Evolutionary conservation across 2,888 invertebrate species (phyloP).

Genomic region (Podotricha telesiphe): DNA sequence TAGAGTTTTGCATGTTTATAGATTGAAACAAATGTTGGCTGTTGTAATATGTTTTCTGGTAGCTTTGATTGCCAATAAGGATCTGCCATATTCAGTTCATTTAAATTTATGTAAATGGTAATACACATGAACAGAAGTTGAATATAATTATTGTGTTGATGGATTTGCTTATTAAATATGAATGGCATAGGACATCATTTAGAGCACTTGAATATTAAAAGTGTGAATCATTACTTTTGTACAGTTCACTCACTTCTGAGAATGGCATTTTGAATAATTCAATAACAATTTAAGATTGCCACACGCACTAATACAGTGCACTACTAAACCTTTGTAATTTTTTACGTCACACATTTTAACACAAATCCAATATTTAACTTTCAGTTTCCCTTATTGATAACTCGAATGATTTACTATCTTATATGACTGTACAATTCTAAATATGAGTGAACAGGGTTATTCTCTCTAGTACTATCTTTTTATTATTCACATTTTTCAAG

Average conservation of each 20-base stretch:
- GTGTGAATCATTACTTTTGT: slow-evolving; percentile 34
- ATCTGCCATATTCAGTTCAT: slow-evolving; percentile 49
- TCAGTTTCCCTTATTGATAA: slow-evolving; percentile 16
- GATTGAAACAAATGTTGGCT: slow-evolving; percentile 49
- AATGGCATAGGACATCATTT: slow-evolving; percentile 22
- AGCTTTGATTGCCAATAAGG: slow-evolving; percentile 46
- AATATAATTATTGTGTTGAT: slow-evolving; percentile 37
- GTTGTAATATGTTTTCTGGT: slow-evolving; percentile 49
- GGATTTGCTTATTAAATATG: slow-evolving; percentile 36
- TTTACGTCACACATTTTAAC: slow-evolving; percentile 6
- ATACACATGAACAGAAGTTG: slow-evolving; percentile 25
- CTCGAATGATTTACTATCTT: slow-evolving; percentile 12
- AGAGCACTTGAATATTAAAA: slow-evolving; percentile 27
- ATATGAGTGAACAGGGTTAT: slow-evolving; percentile 59
- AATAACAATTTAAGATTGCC: slow-evolving; percentile 23
- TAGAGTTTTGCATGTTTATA: slow-evolving; percentile 73
- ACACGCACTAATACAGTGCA: slow-evolving; percentile 1
- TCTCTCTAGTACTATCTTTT: slow-evolving; percentile 47
- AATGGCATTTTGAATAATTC: slow-evolving; percentile 27
- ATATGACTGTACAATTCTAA: slow-evolving; percentile 52
- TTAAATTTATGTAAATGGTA: slow-evolving; percentile 34
- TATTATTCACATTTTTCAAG: slow-evolving; percentile 40
- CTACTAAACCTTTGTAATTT: slow-evolving; percentile 6
- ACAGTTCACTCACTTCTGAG: slow-evolving; percentile 22
- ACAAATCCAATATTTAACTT: slow-evolving; percentile 4